phyloP scores from a whole-genome alignment of 2,888 invertebrate genomes.

The Linyphia triangularis region DNA sequence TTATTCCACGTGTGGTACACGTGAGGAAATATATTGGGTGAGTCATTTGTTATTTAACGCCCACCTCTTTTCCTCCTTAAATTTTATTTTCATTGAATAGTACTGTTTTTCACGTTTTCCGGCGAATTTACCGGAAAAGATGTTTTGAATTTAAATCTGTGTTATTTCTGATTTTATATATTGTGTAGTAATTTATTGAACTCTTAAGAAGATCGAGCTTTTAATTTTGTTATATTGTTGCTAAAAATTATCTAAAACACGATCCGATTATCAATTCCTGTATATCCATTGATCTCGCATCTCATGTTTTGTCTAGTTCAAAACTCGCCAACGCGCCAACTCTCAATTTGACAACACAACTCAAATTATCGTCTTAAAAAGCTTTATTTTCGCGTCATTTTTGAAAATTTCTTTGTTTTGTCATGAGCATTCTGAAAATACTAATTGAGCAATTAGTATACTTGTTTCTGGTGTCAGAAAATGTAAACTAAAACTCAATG shows the following conservation, averaged over 20 bases:
- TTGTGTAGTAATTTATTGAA: no score
- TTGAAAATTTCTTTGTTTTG: no score
- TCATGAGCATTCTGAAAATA: background rate
- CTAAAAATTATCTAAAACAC: no score
- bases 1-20: conserved; percentile 65
- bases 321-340: background rate
- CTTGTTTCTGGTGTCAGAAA: background rate
- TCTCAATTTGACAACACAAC: background rate
- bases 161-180: no score
- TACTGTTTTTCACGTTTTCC: no score
- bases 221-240: no score
- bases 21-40: conserved; percentile 53
- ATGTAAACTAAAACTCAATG: background rate
- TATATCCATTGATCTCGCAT: background rate
- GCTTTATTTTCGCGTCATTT: background rate
- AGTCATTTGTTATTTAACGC: conserved; percentile 43
- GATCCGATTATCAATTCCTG: no score
- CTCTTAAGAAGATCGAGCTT: no score
- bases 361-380: background rate
- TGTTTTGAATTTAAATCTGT: no score
- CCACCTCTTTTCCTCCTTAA: background rate
- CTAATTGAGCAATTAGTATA: background rate
- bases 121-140: no score
- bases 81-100: no score
- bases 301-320: background rate